Conservation (phyloP, 2,113 vertebrate genomes). For the Hippotragus niger region DNA sequence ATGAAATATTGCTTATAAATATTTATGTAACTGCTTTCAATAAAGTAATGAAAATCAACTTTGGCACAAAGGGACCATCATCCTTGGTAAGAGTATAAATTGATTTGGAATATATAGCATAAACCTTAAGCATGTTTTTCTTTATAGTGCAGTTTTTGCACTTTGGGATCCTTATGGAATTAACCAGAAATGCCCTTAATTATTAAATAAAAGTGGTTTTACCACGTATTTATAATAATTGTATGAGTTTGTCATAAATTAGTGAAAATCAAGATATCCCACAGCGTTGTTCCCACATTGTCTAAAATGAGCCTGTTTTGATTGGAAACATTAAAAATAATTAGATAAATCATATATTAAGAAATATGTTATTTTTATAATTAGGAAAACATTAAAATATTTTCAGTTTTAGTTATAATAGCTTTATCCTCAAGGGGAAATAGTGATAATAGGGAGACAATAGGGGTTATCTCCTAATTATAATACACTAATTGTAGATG, state of each 20-base stretch:
- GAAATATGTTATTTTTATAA: slow-evolving; percentile 13
- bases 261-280: not conserved
- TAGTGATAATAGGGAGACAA: not conserved
- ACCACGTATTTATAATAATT: not conserved
- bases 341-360: slow-evolving; percentile 9
- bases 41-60: not conserved
- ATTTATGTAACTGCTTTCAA: not conserved
- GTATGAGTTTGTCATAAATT: not conserved
- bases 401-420: not conserved
- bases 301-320: not conserved
- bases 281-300: not conserved
- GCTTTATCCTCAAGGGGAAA: not conserved
- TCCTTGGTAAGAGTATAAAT: not conserved
- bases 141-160: not conserved
- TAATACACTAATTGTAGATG: not conserved
- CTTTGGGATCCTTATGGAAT: not conserved
- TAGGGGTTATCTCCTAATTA: not conserved
- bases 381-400: slow-evolving; percentile 24
- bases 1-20: not conserved
- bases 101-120: not conserved
- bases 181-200: not conserved
- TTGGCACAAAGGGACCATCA: not conserved
- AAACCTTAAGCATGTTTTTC: not conserved
- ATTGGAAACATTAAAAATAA: not conserved
- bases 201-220: not conserved